Base-by-base conservation (phyloP, 1,140 invertebrate genomes). In the Pogonomyrmex barbatus region DNA sequence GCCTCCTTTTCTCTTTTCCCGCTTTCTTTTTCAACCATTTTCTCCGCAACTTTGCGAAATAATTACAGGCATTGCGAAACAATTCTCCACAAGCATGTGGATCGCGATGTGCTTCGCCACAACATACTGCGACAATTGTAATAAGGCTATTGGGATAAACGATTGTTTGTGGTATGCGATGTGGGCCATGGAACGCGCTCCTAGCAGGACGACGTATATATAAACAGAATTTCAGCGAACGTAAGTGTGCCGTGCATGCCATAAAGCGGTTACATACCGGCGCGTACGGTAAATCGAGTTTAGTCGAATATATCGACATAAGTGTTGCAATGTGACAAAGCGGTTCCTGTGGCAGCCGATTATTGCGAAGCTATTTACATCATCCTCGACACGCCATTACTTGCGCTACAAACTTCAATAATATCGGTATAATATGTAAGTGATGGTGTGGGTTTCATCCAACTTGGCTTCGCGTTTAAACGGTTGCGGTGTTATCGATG, bases 311-410 rank as follows among this genome's bases (percentile, higher is more conserved):
- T 73, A 75, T 83, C 42, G 68, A 60, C 79, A 73, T 83, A 83
- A 83, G 79, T 83, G 79, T 83, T 75, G 42, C 68, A 33, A 75
- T 75, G 52, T 83, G 79, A 83, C 79, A 83, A 83, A 83, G 68
- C 68, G 79, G 79, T 83, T 83, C 68, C 79, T 50, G 79, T 60
- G 70, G 68, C 67, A 83, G 39, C 54, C 79, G 68, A 83, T 83
- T 83, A 83, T 83, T 75, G 68, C 79, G n/a, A 83, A 83, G 79
- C 79, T 73, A 73, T 83, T 83, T 75, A 75, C 79, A 83, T 83
- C 79, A 75, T 62, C 56, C 42, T 60, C 56, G 68, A 83, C 68
- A 83, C 68, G 68, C 56, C 68, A 83, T 83, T 83, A 83, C 79
- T 83, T 83, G 79, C 79, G 68, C 79, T 47, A 50, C 68, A 73